These are phyloP conservation scores for Halictus rubicundus DNA, from an alignment of 1,140 invertebrate species.

Conservation along the genomic window DNA sequence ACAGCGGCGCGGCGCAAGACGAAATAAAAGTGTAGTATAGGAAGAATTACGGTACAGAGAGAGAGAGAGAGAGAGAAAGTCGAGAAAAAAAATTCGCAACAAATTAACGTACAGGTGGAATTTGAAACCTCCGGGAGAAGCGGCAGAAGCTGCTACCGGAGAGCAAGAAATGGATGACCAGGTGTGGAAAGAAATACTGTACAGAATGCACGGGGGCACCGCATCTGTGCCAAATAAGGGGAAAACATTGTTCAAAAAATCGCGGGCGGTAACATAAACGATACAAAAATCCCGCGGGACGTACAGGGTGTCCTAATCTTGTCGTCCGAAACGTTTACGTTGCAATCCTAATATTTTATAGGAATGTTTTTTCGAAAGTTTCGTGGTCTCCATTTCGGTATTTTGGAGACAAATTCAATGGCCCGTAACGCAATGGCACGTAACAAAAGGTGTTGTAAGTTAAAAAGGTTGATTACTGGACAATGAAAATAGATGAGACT, in stretches of 20 bases:
- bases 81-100: slow-evolving; percentile 22
- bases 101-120: slow-evolving; percentile 34
- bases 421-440: no score
- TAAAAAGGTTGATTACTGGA: no score
- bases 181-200: slow-evolving; percentile 8
- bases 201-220: neutral
- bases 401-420: no score
- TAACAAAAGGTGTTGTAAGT: no score
- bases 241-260: neutral
- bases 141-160: slow-evolving; percentile 20
- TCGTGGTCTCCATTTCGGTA: no score
- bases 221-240: neutral
- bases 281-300: neutral
- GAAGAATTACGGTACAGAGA: slow-evolving; percentile 1
- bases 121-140: slow-evolving; percentile 7
- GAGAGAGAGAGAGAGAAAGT: neutral
- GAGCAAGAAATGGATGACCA: slow-evolving; percentile 12
- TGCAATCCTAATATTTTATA: no score
- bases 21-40: slow-evolving; percentile 11
- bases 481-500: no score
- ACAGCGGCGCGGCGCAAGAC: neutral
- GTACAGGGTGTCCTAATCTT: no score
- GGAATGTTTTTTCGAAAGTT: no score
- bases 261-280: no score
- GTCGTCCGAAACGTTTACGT: no score